Conservation (phyloP, 2,797 vertebrate species). For the Gephyroberyx darwinii region DNA sequence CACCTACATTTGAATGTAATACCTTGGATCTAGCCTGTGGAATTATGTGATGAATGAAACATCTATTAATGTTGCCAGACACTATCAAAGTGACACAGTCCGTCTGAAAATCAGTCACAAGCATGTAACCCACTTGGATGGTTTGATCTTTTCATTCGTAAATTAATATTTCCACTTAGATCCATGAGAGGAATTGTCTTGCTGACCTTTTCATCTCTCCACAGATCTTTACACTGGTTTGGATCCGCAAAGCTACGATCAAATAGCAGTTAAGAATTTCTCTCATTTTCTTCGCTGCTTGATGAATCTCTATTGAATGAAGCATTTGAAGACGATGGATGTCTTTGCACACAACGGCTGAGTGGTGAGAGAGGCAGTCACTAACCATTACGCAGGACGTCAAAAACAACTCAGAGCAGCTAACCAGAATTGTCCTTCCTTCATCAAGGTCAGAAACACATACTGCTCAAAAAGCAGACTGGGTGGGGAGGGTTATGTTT, state of each 20-base stretch:
- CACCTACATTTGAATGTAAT: conserved; percentile 35
- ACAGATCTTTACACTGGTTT: not conserved
- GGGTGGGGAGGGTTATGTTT: not conserved
- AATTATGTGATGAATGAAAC: conserved; percentile 5
- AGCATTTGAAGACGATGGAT: conserved; percentile 29
- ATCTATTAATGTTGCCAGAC: conserved; percentile 17
- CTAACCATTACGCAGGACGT: conserved; percentile 45
- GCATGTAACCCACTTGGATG: not conserved
- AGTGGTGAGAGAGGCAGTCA: conserved; percentile 18
- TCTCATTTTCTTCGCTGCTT: not conserved
- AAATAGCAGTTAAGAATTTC: conserved; percentile 19
- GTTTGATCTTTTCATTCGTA: not conserved
- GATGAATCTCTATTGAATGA: conserved; percentile 29
- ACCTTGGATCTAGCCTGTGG: conserved; percentile 1
- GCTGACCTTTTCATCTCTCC: not conserved
- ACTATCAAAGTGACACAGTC: conserved; percentile 11
- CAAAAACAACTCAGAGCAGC: conserved; percentile 47
- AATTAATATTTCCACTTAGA: not conserved
- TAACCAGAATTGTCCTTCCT: conserved; percentile 40
- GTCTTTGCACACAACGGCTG: conserved; percentile 24
- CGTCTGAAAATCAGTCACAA: conserved; percentile 13
- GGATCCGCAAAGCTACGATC: conserved; percentile 30
- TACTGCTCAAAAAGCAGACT: conserved; percentile 15
- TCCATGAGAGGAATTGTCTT: not conserved
- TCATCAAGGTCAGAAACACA: conserved; percentile 56